These are phyloP conservation scores for Diploptera punctata DNA, from an alignment of 2,888 invertebrate species.

Conservation along the genomic window DNA sequence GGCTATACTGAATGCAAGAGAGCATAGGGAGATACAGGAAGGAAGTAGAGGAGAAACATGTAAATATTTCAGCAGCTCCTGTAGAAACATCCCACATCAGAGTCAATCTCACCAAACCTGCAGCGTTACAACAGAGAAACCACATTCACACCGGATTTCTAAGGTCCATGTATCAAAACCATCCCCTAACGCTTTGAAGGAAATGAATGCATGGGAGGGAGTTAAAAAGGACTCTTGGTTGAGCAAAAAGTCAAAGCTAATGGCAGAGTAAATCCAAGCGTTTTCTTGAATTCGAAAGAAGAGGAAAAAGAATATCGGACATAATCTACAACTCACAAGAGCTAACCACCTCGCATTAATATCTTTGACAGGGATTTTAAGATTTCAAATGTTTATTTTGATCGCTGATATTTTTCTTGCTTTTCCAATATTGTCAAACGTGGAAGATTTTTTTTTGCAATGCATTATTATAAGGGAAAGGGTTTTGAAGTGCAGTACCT, in stretches of 20 bases:
- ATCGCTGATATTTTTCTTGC: too few relatives aligned
- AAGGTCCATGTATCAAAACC: neutral
- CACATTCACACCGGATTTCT: neutral
- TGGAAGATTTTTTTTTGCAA: too few relatives aligned
- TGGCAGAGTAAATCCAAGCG: constrained; percentile 10
- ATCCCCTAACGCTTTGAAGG: neutral
- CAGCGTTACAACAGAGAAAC: neutral
- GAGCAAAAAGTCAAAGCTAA: neutral
- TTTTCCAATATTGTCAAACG: too few relatives aligned
- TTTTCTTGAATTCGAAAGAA: neutral
- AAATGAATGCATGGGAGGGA: neutral
- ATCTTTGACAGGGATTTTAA: too few relatives aligned
- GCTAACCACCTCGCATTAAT: too few relatives aligned
- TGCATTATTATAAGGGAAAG: too few relatives aligned
- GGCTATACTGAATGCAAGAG: neutral
- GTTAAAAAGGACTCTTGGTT: neutral
- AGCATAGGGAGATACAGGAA: neutral
- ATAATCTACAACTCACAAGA: too few relatives aligned
- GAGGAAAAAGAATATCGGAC: too few relatives aligned
- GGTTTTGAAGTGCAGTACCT: too few relatives aligned
- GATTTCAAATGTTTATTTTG: too few relatives aligned
- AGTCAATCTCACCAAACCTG: too few relatives aligned
- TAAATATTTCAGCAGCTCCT: constrained; percentile 5
- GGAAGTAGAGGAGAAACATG: neutral
- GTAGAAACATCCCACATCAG: neutral